Conservation (phyloP, 2,113 vertebrate genomes). For the Empidonax traillii region DNA sequence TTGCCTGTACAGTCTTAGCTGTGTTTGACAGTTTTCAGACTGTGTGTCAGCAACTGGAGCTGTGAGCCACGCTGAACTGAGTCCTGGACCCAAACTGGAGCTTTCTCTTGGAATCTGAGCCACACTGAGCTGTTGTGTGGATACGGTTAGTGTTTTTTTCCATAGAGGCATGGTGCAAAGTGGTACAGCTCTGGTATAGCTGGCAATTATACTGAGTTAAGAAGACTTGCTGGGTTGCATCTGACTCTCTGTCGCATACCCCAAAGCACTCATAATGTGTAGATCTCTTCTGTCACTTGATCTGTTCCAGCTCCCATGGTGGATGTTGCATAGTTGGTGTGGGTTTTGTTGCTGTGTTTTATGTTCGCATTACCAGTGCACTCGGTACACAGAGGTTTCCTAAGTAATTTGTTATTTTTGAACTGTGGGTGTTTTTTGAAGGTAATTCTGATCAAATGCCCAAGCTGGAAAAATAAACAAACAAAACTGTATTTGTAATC, state of each 20-base stretch:
- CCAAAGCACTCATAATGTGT: neutral
- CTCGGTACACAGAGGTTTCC: neutral
- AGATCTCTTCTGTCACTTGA: neutral
- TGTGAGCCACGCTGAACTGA: fast-evolving
- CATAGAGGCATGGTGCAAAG: neutral
- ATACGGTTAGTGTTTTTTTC: fast-evolving
- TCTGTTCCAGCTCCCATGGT: neutral
- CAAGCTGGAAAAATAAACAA: neutral
- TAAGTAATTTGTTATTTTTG: neutral
- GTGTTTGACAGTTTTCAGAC: neutral
- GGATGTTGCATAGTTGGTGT: neutral
- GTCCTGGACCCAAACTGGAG: neutral
- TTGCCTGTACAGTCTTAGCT: neutral
- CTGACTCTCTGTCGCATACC: neutral
- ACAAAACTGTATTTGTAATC: neutral
- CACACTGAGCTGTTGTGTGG: fast-evolving
- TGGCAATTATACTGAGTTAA: neutral
- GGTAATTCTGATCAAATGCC: neutral
- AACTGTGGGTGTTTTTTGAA: neutral
- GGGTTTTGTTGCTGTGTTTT: neutral
- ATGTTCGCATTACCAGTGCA: neutral
- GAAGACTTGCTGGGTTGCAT: neutral
- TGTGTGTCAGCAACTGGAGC: neutral
- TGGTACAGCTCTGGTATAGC: neutral
- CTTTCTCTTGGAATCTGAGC: neutral